A percentile compares a stretch with the other conserved stretches of the same genome.
Conservation (phyloP, 2,113 vertebrate species). For the Rhea americana region DNA sequence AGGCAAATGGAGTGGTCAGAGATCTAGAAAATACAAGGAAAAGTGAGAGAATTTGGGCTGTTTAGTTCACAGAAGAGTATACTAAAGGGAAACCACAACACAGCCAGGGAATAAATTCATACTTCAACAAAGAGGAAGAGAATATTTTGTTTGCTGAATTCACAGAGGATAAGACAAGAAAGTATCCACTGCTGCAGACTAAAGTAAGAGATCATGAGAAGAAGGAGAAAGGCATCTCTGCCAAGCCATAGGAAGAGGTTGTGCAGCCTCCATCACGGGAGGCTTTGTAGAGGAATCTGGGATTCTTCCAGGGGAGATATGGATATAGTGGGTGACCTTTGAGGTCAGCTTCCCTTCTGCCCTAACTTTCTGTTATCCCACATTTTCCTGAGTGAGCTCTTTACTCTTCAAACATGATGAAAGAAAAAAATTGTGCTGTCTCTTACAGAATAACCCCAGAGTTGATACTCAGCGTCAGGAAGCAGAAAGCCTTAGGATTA, state of each 20-base stretch:
- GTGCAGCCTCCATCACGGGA: neutral
- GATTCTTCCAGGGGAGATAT: neutral
- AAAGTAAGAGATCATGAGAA: neutral
- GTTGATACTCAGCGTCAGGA: no score
- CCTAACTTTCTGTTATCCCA: neutral
- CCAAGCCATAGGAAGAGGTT: neutral
- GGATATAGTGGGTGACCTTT: neutral
- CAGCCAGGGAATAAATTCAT: rapidly evolving
- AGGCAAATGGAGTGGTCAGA: neutral
- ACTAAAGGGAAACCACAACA: neutral
- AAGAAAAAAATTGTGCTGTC: no score
- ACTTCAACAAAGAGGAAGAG: neutral
- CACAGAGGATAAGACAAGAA: neutral
- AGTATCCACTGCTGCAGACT: neutral
- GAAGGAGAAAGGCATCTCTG: neutral
- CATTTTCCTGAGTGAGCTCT: no score
- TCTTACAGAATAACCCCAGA: no score
- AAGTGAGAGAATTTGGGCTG: neutral
- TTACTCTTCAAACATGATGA: no score
- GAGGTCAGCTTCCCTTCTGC: neutral
- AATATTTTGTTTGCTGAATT: neutral
- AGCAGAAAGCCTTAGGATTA: no score
- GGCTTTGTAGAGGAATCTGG: neutral
- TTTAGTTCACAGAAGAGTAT: neutral
- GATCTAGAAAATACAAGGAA: neutral